Conservation (phyloP, 2,888 invertebrate species). For the Drosophila vallismaia region DNA sequence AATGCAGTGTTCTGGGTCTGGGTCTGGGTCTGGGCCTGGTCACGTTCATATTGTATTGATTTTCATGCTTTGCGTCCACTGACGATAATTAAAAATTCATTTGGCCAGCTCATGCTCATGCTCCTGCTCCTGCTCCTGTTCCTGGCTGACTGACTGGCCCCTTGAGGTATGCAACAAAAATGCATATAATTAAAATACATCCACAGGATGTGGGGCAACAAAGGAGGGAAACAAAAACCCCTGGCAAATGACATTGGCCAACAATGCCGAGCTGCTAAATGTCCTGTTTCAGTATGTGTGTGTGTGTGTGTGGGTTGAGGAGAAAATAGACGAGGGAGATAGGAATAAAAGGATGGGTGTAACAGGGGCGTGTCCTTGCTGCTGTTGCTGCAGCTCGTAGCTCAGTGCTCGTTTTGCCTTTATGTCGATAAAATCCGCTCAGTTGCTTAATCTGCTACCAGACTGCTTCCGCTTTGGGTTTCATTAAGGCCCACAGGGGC, state of each 20-base stretch:
- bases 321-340: neutral
- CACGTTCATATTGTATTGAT: conserved; percentile 59
- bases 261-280: conserved; percentile 38
- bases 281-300: conserved; percentile 18
- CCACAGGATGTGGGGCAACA: conserved; percentile 22
- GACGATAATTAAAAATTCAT: conserved; percentile 76
- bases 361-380: conserved; percentile 25
- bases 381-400: conserved; percentile 1
- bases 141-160: conserved; percentile 22
- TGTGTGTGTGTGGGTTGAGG: neutral
- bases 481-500: conserved; percentile 61
- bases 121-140: neutral
- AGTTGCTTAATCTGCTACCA: conserved; percentile 75
- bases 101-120: conserved; percentile 43
- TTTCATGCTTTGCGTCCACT: conserved; percentile 44
- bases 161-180: conserved; percentile 64
- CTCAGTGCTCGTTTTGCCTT: conserved; percentile 36
- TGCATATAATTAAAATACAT: conserved; percentile 71
- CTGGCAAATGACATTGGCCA: conserved; percentile 25
- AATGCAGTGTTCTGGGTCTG: conserved; percentile 35
- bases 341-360: neutral
- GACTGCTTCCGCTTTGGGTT: conserved; percentile 75
- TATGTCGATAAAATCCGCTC: conserved; percentile 72
- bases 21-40: neutral
- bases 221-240: conserved; percentile 4